Percentiles rank a stretch among this genome's conserved stretches.
phyloP scores from a whole-genome alignment of 2,113 vertebrate species.

The Forbesichthys papilliferus region DNA sequence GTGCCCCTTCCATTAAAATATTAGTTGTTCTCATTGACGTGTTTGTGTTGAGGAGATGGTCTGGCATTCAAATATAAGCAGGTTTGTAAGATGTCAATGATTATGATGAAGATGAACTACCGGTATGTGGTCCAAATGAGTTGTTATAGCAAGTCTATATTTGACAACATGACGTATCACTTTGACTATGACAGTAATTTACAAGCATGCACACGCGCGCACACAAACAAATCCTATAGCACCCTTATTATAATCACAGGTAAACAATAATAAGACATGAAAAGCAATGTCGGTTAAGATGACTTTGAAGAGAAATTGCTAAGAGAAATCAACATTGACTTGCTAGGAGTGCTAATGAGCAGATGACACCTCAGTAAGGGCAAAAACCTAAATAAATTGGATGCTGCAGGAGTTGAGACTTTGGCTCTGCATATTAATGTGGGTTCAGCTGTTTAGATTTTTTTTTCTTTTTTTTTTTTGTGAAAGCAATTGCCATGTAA shows the following conservation, averaged over 20 bases:
- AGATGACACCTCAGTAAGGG: slow-evolving; percentile 17
- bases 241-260: too few relatives aligned
- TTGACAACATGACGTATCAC: background rate
- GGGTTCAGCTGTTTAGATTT: slow-evolving; percentile 1
- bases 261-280: too few relatives aligned
- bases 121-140: too few relatives aligned
- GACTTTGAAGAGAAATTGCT: background rate
- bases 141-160: too few relatives aligned
- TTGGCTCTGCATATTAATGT: background rate
- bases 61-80: too few relatives aligned
- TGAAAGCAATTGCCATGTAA: slow-evolving; percentile 23
- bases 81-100: too few relatives aligned
- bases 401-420: background rate
- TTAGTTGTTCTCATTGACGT: background rate
- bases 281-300: too few relatives aligned
- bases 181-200: slow-evolving; percentile 6
- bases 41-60: too few relatives aligned
- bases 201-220: slow-evolving; percentile 16
- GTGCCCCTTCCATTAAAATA: background rate
- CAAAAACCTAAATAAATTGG: background rate
- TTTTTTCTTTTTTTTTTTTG: background rate
- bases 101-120: too few relatives aligned
- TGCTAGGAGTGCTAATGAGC: slow-evolving; percentile 4
- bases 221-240: slow-evolving; percentile 9
- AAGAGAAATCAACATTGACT: background rate